Evolutionary conservation across 2,797 vertebrate genomes (phyloP).

Genomic region (Acipenser ruthenus): DNA sequence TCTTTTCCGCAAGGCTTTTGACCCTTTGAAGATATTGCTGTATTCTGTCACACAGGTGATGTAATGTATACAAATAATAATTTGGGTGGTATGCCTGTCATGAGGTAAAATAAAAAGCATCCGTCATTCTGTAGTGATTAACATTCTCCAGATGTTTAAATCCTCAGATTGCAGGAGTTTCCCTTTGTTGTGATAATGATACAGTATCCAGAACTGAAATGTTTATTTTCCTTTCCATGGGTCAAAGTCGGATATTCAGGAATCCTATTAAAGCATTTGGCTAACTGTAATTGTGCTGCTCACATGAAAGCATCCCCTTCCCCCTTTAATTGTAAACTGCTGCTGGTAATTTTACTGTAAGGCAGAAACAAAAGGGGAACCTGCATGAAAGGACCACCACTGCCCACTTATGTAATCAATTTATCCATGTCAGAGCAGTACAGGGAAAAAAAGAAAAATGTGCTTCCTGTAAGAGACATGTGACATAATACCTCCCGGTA

Average conservation of each 20-base stretch:
- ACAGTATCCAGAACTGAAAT: slow-evolving; percentile 75
- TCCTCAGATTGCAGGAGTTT: slow-evolving; percentile 78
- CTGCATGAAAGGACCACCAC: slow-evolving; percentile 67
- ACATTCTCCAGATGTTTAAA: slow-evolving; percentile 78
- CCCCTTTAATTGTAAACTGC: slow-evolving; percentile 71
- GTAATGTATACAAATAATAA: slow-evolving; percentile 77
- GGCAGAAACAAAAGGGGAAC: slow-evolving; percentile 52
- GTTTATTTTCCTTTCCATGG: slow-evolving; percentile 73
- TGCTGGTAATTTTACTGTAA: slow-evolving; percentile 69
- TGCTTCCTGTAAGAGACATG: slow-evolving; percentile 38
- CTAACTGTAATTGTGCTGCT: slow-evolving; percentile 66
- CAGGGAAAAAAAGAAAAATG: slow-evolving; percentile 48
- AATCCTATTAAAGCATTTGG: slow-evolving; percentile 67
- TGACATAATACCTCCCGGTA: slow-evolving; percentile 56
- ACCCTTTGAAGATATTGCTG: slow-evolving; percentile 58
- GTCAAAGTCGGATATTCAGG: slow-evolving; percentile 68
- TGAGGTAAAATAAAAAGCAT: slow-evolving; percentile 76
- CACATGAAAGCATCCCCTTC: slow-evolving; percentile 63
- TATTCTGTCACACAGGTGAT: slow-evolving; percentile 57
- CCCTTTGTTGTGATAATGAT: slow-evolving; percentile 85
- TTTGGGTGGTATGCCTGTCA: slow-evolving; percentile 69
- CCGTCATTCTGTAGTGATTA: slow-evolving; percentile 81
- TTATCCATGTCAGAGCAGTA: slow-evolving; percentile 56
- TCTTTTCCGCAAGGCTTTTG: too few species aligned
- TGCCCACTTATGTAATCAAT: slow-evolving; percentile 66